Conservation (phyloP, 2,888 invertebrate species). For the Cephonodes hylas region DNA sequence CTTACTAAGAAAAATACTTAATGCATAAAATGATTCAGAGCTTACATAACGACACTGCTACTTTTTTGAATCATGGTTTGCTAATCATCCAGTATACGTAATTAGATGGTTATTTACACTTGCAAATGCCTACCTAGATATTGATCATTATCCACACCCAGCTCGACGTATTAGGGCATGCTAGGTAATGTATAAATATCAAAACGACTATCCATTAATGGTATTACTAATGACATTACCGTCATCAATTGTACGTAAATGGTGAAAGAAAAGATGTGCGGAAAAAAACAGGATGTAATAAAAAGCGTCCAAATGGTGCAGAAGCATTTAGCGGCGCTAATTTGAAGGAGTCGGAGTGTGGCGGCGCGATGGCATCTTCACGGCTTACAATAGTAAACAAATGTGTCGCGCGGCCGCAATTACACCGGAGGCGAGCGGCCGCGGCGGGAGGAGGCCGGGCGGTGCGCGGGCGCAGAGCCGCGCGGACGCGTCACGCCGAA, state of each 20-base stretch:
- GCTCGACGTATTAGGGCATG: constrained; percentile 12
- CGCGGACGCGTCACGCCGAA: constrained; percentile 53
- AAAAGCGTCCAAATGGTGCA: constrained; percentile 25
- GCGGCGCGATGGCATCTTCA: constrained; percentile 77
- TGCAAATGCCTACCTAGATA: constrained; percentile 15
- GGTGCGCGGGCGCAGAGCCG: constrained; percentile 20
- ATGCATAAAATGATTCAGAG: background rate
- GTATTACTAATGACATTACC: constrained; percentile 11
- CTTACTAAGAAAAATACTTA: background rate
- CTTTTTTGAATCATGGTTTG: constrained; percentile 4
- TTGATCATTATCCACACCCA: constrained; percentile 12
- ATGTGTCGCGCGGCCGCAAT: constrained; percentile 76
- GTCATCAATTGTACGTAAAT: constrained; percentile 15
- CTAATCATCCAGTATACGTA: constrained; percentile 5
- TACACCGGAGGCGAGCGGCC: constrained; percentile 49
- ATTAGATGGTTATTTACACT: constrained; percentile 16
- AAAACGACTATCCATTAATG: constrained; percentile 38
- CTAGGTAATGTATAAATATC: constrained; percentile 36
- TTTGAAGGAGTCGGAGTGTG: constrained; percentile 65
- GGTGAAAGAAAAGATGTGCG: constrained; percentile 7
- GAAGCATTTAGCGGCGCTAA: constrained; percentile 62
- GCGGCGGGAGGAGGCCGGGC: constrained; percentile 21
- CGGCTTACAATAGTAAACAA: constrained; percentile 79
- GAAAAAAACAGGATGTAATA: constrained; percentile 23
- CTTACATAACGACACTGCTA: background rate